These are phyloP conservation scores for Anguilla rostrata DNA, from an alignment of 2,113 vertebrate genomes.

Conservation along the genomic window DNA sequence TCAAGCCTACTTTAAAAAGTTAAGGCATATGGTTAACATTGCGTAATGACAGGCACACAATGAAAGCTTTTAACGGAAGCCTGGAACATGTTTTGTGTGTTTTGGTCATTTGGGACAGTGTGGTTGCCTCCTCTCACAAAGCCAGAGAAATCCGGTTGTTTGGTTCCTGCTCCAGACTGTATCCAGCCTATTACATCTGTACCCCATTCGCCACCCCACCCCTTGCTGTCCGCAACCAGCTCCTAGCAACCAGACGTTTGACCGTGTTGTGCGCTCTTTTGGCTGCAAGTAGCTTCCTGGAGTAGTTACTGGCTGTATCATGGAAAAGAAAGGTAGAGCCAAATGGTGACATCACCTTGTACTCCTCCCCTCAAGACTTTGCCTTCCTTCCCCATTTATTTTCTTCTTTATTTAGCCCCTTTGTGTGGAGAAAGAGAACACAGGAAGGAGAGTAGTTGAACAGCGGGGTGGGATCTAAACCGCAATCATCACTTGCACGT, in stretches of 20 bases:
- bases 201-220: neutral
- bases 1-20: neutral
- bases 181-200: neutral
- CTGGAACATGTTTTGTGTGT: neutral
- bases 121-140: neutral
- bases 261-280: slow-evolving; percentile 4
- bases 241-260: slow-evolving; percentile 18
- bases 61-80: neutral
- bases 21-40: neutral
- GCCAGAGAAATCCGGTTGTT: neutral
- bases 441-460: neutral
- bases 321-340: slow-evolving; percentile 17
- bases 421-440: neutral
- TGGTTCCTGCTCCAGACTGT: neutral
- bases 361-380: neutral
- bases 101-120: neutral
- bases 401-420: neutral
- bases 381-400: neutral
- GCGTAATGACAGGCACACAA: neutral
- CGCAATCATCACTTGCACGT: neutral
- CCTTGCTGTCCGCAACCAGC: neutral
- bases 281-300: slow-evolving; percentile 13
- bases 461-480: neutral
- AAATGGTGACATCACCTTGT: slow-evolving; percentile 11
- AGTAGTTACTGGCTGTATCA: neutral